Conservation (phyloP, 1,140 invertebrate genomes). For the Drosophila tropicalis region DNA sequence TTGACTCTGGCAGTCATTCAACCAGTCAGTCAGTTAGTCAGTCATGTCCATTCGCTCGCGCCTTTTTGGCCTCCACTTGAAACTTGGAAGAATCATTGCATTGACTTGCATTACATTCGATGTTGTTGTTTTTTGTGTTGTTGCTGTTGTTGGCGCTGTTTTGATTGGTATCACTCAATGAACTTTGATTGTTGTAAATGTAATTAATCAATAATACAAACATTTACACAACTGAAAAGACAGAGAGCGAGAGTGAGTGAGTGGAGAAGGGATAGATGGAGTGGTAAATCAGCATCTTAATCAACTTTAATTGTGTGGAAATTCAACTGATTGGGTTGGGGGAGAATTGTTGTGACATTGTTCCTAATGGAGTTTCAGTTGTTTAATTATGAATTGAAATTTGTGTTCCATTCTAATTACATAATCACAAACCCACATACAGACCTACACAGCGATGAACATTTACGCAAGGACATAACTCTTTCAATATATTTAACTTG, state of each 20-base stretch:
- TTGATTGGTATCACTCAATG: conserved; percentile 78
- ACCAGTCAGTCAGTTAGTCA: conserved; percentile 37
- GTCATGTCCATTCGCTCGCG: conserved; percentile 29
- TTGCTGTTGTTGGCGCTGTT: conserved; percentile 52
- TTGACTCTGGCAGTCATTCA: conserved; percentile 33
- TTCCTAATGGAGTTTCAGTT: conserved; percentile 13
- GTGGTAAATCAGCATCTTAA: conserved; percentile 52
- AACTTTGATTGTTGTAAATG: conserved; percentile 80
- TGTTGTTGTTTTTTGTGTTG: conserved; percentile 17
- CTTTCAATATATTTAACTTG: conserved; percentile 27
- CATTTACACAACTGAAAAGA: conserved; percentile 62
- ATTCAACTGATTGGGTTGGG: conserved; percentile 41
- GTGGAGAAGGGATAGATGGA: neutral
- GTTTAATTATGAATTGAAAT: conserved; percentile 25
- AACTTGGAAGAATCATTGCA: conserved; percentile 68
- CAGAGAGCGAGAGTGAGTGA: neutral
- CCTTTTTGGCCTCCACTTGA: conserved; percentile 38
- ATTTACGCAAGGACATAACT: neutral
- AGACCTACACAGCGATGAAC: neutral
- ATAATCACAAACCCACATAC: neutral
- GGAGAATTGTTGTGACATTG: conserved; percentile 47
- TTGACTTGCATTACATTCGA: conserved; percentile 45
- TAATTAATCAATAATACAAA: conserved; percentile 81
- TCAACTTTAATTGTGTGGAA: conserved; percentile 59
- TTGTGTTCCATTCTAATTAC: conserved; percentile 22